Base-by-base conservation (phyloP, 1,140 invertebrate species). In the Aradophagus sp. region DNA sequence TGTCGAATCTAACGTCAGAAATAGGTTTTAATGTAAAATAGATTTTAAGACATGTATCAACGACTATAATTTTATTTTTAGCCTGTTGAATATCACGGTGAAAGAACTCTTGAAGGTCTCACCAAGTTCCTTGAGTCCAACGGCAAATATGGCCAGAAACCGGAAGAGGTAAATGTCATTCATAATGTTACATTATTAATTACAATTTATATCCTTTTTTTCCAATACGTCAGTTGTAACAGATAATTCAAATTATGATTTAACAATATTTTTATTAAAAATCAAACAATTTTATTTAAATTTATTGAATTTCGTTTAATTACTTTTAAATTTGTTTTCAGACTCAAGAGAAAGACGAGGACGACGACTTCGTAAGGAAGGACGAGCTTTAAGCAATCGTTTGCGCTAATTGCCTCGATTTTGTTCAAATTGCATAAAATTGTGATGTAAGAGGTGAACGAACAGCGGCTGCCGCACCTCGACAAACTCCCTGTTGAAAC, bases 21-120 rank as follows among this genome's bases (percentile, higher is more conserved):
- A n/a, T n/a, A n/a, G n/a, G n/a, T n/a, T n/a, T n/a, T n/a, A n/a
- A n/a, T n/a, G n/a, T n/a, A n/a, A n/a, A n/a, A n/a, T n/a, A n/a
- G n/a, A n/a, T n/a, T n/a, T n/a, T n/a, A n/a, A n/a, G n/a, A n/a
- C n/a, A n/a, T n/a, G n/a, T n/a, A n/a, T n/a, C n/a, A n/a, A n/a
- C n/a, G n/a, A n/a, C n/a, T n/a, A n/a, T n/a, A n/a, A n/a, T 29
- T 29, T 5, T 29, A 27, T 70, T 77, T 77, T 29, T 82, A 93
- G 91, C 88, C 91, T 72, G 89, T 99, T 70, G 95, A 98, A 78
- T 99, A 96, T 88, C 94, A 93, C 80, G 97, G 97, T 45, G 96
- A 97, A 80, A 91, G 98, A 84, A 99, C 97, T 70, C 88, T 99
- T 69, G 97, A 97, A 78, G 97, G 90, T 56, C 89, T 99, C 72